A percentile compares a stretch with the other conserved stretches of the same genome.
Conservation (phyloP, 2,888 invertebrate genomes). For the Panzeria rudis region DNA sequence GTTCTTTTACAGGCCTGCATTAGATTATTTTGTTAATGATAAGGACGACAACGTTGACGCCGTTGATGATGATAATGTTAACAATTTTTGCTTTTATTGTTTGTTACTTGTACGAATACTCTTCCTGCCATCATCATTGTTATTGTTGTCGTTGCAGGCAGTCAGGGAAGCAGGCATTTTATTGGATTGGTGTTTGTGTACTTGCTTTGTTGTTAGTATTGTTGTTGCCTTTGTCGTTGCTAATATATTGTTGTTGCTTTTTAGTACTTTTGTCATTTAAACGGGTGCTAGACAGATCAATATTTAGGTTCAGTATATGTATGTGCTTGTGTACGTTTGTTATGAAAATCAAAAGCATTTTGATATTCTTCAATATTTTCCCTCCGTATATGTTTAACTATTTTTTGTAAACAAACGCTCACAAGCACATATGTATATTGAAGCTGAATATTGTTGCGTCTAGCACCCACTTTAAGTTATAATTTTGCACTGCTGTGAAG, state of each 20-base stretch:
- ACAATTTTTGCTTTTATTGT: slow-evolving; percentile 49
- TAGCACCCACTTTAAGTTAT: too few species aligned
- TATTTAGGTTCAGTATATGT: too few species aligned
- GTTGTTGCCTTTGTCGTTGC: slow-evolving; percentile 33
- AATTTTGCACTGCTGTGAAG: slow-evolving; percentile 75
- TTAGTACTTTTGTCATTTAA: slow-evolving; percentile 74
- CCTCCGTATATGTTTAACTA: too few species aligned
- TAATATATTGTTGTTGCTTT: slow-evolving; percentile 43
- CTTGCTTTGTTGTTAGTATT: slow-evolving; percentile 16
- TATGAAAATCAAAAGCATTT: too few species aligned
- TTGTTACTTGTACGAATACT: slow-evolving; percentile 21
- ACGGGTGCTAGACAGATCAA: too few species aligned
- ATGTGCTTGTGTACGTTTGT: too few species aligned
- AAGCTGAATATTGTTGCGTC: too few species aligned
- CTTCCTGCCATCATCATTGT: not conserved
- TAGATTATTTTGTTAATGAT: slow-evolving; percentile 32
- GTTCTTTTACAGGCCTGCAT: slow-evolving; percentile 13
- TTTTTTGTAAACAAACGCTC: too few species aligned
- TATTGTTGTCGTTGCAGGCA: not conserved
- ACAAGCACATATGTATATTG: too few species aligned
- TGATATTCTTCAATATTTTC: too few species aligned
- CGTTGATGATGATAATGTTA: slow-evolving; percentile 54
- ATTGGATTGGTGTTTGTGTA: not conserved
- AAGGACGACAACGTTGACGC: slow-evolving; percentile 40
- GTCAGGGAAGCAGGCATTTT: not conserved